Percentiles rank a stretch among this genome's conserved stretches.
phyloP scores from a whole-genome alignment of 2,888 invertebrate genomes.

The Phortica magna region DNA sequence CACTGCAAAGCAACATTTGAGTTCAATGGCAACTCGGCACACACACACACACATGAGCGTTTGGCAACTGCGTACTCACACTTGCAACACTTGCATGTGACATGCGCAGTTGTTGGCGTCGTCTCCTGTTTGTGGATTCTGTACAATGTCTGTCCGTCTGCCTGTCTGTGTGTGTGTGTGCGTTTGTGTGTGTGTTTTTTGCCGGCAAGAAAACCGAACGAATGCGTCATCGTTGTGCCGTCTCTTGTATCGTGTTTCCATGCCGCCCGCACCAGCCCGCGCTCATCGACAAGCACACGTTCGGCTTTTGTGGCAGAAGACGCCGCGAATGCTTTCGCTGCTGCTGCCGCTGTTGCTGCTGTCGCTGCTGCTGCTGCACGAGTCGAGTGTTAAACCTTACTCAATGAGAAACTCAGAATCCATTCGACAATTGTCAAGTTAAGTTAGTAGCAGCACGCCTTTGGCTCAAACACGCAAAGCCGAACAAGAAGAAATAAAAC shows the following conservation, averaged over 20 bases:
- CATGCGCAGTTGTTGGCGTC: constrained; percentile 51
- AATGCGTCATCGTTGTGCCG: constrained; percentile 44
- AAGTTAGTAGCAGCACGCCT: constrained; percentile 66
- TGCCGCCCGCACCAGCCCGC: background rate
- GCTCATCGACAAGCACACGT: background rate
- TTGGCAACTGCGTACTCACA: background rate
- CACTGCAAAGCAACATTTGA: constrained; percentile 7
- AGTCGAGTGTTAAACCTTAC: constrained; percentile 67
- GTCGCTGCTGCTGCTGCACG: constrained; percentile 38
- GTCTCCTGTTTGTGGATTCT: constrained; percentile 57
- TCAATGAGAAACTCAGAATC: constrained; percentile 75
- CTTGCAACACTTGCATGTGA: constrained; percentile 54
- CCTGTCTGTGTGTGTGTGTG: background rate
- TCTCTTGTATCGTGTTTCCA: background rate
- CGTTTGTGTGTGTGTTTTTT: constrained; percentile 32
- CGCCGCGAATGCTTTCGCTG: constrained; percentile 46
- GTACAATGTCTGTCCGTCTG: constrained; percentile 43
- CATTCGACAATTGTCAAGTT: constrained; percentile 75
- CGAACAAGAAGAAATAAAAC: background rate
- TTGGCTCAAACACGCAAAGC: constrained; percentile 62
- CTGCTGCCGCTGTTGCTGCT: constrained; percentile 33
- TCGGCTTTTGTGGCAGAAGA: background rate
- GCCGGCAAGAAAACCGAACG: constrained; percentile 50
- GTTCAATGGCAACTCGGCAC: background rate
- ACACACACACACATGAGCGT: background rate